Conservation (phyloP, 2,888 invertebrate genomes). For the Andrena haemorrhoa region DNA sequence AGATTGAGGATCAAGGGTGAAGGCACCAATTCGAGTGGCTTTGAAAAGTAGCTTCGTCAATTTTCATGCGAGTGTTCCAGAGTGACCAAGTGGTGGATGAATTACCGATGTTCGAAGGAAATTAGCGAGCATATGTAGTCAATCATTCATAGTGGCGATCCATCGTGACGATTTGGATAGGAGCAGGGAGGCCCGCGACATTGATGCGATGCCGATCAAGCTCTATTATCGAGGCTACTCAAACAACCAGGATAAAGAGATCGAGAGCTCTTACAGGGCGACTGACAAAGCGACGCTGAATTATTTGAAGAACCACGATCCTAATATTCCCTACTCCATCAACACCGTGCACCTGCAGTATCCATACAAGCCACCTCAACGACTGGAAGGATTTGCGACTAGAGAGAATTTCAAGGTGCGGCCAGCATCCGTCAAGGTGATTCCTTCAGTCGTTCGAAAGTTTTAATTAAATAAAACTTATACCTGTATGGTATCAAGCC, state of each 20-base stretch:
- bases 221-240: slow-evolving; percentile 33
- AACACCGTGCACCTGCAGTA: slow-evolving; percentile 76
- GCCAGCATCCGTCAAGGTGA: slow-evolving; percentile 33
- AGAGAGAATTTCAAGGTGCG: slow-evolving; percentile 64
- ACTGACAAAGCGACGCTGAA: slow-evolving; percentile 53
- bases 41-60: too few species aligned
- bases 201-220: slow-evolving; percentile 51
- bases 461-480: too few species aligned
- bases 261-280: slow-evolving; percentile 48
- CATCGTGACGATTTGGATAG: not conserved
- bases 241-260: slow-evolving; percentile 28
- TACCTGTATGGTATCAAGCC: too few species aligned
- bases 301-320: slow-evolving; percentile 60
- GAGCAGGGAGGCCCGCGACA: slow-evolving; percentile 3
- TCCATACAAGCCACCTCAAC: slow-evolving; percentile 70
- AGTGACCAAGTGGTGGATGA: too few species aligned
- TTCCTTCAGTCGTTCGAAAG: not conserved
- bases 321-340: slow-evolving; percentile 65
- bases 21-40: not conserved
- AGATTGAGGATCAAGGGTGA: not conserved
- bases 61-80: too few species aligned
- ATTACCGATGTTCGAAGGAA: not conserved
- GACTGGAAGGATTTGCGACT: slow-evolving; percentile 72
- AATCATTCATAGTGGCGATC: not conserved
- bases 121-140: not conserved